Percentiles rank a stretch among this genome's conserved stretches.
Conservation (phyloP, 1,140 invertebrate genomes). For the Microplitis demolitor region DNA sequence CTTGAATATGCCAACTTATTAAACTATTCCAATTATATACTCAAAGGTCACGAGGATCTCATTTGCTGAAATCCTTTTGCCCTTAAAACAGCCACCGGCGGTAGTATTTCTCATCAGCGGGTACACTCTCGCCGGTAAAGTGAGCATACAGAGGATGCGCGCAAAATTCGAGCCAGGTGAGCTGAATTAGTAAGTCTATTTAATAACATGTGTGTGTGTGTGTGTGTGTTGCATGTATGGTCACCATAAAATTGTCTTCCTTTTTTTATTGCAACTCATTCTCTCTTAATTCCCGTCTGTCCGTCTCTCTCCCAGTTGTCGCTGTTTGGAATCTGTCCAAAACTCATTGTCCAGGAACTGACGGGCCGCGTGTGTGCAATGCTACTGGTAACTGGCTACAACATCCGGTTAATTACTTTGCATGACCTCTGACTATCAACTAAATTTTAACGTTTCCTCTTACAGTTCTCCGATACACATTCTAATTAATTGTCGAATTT, state of each 20-base stretch:
- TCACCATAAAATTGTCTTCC: no score
- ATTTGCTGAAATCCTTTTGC: neutral
- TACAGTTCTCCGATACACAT: neutral
- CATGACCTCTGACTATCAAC: conserved; percentile 19
- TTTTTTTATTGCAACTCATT: no score
- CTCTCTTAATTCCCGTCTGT: neutral
- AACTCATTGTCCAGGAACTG: conserved; percentile 32
- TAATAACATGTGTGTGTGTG: neutral
- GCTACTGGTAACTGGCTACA: conserved; percentile 23
- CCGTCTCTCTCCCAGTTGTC: conserved; percentile 3
- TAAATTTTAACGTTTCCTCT: conserved; percentile 10
- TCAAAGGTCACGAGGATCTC: neutral
- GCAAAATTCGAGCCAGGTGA: no score
- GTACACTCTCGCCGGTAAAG: neutral
- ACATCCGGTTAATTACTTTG: conserved; percentile 44
- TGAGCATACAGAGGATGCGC: neutral
- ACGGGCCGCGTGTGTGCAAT: conserved; percentile 5
- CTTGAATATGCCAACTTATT: conserved; percentile 25
- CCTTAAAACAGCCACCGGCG: neutral
- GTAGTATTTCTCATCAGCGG: neutral
- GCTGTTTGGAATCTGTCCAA: conserved; percentile 40
- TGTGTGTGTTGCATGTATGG: no score
- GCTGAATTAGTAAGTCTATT: no score
- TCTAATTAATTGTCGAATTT: neutral
- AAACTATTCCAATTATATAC: conserved; percentile 28